phyloP scores from a whole-genome alignment of 1,140 invertebrate species.

The Manduca sexta region DNA sequence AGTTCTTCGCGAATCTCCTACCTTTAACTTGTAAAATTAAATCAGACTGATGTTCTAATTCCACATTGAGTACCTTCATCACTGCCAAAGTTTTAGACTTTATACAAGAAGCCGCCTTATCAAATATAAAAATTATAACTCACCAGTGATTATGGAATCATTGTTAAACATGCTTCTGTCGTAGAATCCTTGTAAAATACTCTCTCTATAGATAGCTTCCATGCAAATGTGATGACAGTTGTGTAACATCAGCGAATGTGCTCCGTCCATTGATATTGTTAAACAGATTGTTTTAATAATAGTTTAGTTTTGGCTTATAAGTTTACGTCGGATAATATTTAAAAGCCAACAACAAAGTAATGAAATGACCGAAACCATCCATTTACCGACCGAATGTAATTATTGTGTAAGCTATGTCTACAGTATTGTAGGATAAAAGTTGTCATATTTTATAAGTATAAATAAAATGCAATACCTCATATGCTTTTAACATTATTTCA shows the following conservation, averaged over 20 bases:
- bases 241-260: slow-evolving; percentile 34
- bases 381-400: slow-evolving; percentile 4
- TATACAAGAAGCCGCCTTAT: slow-evolving; percentile 2
- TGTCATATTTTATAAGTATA: slow-evolving; percentile 20
- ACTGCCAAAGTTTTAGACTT: slow-evolving; percentile 62
- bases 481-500: slow-evolving; percentile 7
- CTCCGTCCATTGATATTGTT: slow-evolving; percentile 51
- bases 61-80: slow-evolving; percentile 48
- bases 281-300: slow-evolving; percentile 19
- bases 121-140: too few species aligned
- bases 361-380: slow-evolving; percentile 8
- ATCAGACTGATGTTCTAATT: slow-evolving; percentile 52
- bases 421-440: slow-evolving; percentile 19
- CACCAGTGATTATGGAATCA: too few species aligned
- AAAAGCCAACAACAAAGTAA: slow-evolving; percentile 2
- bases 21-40: slow-evolving; percentile 13
- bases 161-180: too few species aligned
- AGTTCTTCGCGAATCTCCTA: background rate
- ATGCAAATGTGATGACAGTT: slow-evolving; percentile 18
- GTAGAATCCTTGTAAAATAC: slow-evolving; percentile 1
- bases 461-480: slow-evolving; percentile 23
- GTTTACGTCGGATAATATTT: background rate
- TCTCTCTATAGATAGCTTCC: slow-evolving; percentile 9
- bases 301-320: background rate
- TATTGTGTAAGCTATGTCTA: slow-evolving; percentile 4